Conservation (phyloP, 2,113 vertebrate species). For the Eretmochelys imbricata region DNA sequence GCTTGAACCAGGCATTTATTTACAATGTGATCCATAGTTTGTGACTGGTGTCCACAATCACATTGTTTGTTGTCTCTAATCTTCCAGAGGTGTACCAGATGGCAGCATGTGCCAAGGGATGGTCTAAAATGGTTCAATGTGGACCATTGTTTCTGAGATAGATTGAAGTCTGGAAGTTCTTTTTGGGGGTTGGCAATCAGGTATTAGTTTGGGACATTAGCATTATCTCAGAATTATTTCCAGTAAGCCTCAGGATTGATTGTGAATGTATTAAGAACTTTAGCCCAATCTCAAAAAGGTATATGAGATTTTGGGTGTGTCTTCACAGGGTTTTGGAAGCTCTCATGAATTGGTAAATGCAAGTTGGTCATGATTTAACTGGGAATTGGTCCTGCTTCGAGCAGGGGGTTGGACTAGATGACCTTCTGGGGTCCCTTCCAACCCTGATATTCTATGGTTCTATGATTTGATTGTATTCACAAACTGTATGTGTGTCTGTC, state of each 20-base stretch:
- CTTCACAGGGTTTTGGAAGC: background rate
- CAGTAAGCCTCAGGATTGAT: background rate
- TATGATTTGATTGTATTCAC: background rate
- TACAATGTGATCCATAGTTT: background rate
- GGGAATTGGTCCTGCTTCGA: too few species aligned
- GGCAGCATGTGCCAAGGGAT: background rate
- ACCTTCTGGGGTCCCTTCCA: too few species aligned
- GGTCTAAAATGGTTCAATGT: background rate
- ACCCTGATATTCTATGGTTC: too few species aligned
- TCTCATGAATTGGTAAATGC: background rate
- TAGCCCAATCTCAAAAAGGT: background rate
- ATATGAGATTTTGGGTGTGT: background rate
- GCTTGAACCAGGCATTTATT: background rate
- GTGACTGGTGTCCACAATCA: background rate
- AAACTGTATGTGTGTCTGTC: background rate
- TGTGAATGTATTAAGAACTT: background rate
- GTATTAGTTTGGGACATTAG: background rate
- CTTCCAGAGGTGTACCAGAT: background rate
- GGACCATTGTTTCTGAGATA: background rate
- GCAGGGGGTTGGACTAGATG: too few species aligned
- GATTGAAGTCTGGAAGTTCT: background rate
- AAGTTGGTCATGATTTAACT: background rate
- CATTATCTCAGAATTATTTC: background rate
- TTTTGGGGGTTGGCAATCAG: background rate
- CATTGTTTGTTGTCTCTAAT: background rate